Percentiles rank a stretch among this genome's conserved stretches.
Conservation (phyloP, 2,888 invertebrate species). For the Meteorus cinctellus region DNA sequence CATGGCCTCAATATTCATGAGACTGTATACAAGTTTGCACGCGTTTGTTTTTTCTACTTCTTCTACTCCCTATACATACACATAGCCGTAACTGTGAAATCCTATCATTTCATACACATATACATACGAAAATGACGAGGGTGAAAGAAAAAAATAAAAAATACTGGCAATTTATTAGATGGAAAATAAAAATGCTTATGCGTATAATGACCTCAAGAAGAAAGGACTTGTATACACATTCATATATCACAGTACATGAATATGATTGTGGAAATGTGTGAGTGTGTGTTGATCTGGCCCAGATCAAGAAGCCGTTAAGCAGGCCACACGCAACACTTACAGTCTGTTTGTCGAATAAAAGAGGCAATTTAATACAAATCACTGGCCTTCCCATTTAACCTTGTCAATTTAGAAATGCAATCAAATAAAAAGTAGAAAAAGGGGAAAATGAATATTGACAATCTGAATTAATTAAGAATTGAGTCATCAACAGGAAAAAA, state of each 20-base stretch:
- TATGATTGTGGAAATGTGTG: slow-evolving; percentile 8
- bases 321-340: slow-evolving; percentile 65
- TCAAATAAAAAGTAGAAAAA: slow-evolving; percentile 11
- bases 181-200: slow-evolving; percentile 48
- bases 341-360: slow-evolving; percentile 52
- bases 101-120: not conserved
- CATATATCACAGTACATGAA: slow-evolving; percentile 23
- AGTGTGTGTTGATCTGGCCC: slow-evolving; percentile 67
- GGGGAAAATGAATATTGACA: not conserved
- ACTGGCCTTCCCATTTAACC: slow-evolving; percentile 49
- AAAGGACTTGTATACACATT: not conserved
- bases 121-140: not conserved
- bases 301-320: slow-evolving; percentile 65
- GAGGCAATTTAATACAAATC: slow-evolving; percentile 51
- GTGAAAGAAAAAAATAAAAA: slow-evolving; percentile 23
- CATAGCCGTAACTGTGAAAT: not conserved
- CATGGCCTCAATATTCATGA: slow-evolving; percentile 50
- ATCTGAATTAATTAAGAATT: too few species aligned
- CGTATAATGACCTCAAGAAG: slow-evolving; percentile 52
- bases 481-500: not conserved
- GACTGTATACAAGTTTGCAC: slow-evolving; percentile 34
- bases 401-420: slow-evolving; percentile 39
- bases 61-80: not conserved
- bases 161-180: slow-evolving; percentile 48
- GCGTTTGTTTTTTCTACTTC: slow-evolving; percentile 32